These are phyloP conservation scores for Porites rus DNA, from an alignment of 92 coral and sea anemone genomes.

Conservation along the genomic window DNA sequence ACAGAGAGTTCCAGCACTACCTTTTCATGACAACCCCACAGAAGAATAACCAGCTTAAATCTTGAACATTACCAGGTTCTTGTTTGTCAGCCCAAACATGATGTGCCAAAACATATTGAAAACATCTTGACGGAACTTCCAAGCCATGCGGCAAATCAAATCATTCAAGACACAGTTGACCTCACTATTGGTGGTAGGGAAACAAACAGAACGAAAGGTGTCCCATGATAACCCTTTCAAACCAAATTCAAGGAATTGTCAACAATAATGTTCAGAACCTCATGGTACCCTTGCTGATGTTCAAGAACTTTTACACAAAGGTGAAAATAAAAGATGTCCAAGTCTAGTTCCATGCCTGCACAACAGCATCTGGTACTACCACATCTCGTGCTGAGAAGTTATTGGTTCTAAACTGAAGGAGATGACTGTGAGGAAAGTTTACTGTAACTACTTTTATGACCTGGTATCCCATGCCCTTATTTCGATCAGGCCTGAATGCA, in stretches of 20 bases:
- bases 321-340: constrained; percentile 24
- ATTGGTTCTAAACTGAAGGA: constrained; percentile 23
- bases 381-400: constrained; percentile 17
- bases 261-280: constrained; percentile 29
- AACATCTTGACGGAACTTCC: constrained; percentile 48
- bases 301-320: constrained; percentile 18
- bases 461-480: constrained; percentile 42
- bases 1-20: constrained; percentile 62
- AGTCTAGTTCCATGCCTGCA: constrained; percentile 22
- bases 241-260: constrained; percentile 9
- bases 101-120: constrained; percentile 66
- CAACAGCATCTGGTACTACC: constrained; percentile 32
- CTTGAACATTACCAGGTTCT: constrained; percentile 58
- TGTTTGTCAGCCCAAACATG: constrained; percentile 72
- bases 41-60: constrained; percentile 17
- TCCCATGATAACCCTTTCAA: constrained; percentile 11
- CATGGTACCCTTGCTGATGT: constrained; percentile 42
- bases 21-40: constrained; percentile 27
- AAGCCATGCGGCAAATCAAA: constrained; percentile 9
- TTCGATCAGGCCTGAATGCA: constrained; percentile 50
- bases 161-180: constrained; percentile 6
- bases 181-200: constrained; percentile 42
- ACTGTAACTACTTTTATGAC: constrained; percentile 50
- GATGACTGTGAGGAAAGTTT: constrained; percentile 45
- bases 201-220: constrained; percentile 42